Base-by-base conservation (phyloP, 2,797 vertebrate genomes). In the Mormyrops boulengeri region DNA sequence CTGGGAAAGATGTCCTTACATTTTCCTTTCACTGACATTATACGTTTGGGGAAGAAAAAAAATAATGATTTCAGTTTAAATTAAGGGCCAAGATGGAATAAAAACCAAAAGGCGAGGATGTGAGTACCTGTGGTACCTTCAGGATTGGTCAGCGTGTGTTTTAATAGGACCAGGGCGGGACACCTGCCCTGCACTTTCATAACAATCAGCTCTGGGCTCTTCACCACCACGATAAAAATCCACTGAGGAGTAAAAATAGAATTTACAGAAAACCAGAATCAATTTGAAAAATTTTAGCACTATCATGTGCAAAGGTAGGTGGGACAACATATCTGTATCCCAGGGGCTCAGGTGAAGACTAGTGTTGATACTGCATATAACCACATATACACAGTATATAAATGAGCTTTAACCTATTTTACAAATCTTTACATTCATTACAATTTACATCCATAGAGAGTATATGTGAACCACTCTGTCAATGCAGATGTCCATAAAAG, bases 371-470 rank as follows among this genome's bases (percentile, higher is more conserved):
- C 92, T 93, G 95, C 94, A 95, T 96, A 96, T 95, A 96, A 95
- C 96, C 95, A 95, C 95, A 96, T 96, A 96, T 95, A 96, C 95
- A 96, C 95, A 95, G 96, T 96, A 96, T 96, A 96, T 95, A 96
- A 95, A 94, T 95, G 94, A 96, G 95, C 95, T 95, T 95, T 94
- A 94, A 94, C 95, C 95, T 95, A 94, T 95, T 96, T 96, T 96
- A 96, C 95, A 96, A 94, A 93, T 93, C 94, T 96, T 96, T 96
- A 96, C 95, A 96, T 96, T 96, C 95, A 95, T 94, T 93, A 95
- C 94, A 82, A 96, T 96, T 95, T 95, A 96, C 95, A 96, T 96
- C 96, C 95, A 92, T 94, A 95, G 90, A 93, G 92, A 93, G 92
- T 89, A 91, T 92, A 94, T 92, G 93, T 93, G 93, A 95, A 94